Evolutionary conservation across 2,113 vertebrate species (phyloP), one percentile per base, ranked within the genome.

Genomic region (Clinocottus analis): DNA sequence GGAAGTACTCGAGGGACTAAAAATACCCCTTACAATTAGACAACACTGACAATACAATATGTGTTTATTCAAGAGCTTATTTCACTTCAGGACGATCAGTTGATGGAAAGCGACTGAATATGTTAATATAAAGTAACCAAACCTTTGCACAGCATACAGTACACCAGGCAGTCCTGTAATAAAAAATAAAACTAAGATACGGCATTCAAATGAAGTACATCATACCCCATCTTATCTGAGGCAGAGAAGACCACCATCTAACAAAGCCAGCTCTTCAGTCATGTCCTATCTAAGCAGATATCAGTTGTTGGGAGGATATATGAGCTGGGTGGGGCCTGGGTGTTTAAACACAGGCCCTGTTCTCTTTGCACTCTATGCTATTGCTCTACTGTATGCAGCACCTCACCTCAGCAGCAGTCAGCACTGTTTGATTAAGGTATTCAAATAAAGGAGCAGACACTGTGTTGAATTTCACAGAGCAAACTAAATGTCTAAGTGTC

Each of bases 231-330:
- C 86, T 92, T 90, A 91, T 90, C 91, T 75, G 41, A 75, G 56
- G 82, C 80, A 88, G 70, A 81, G 56, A 72, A 89, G 91, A 91
- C 89, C 93, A 90, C 89, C 91, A 83, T 71, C 84, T 85, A 89
- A 94, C 90, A 93, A 92, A 92, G 88, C 86, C 85, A 83, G 87
- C 87, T 92, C 90, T 86, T 91, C 83, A 90, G 88, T 87, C 83
- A 79, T 82, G 77, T 75, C 85, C 82, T 92, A 89, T 92, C 90
- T 83, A 62, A 75, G 89, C 89, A 90, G 89, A 91, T 92, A 93
- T 92, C 91, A 91, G 89, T 91, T 92, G 91, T 91, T 90, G 88
- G 87, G 85, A 93, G 89, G 87, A 90, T 91, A 92, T 92, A 94
- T 91, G 92, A 94, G 91, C 89, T 91, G 92, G 93, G 93, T 91